These are phyloP conservation scores for Rana temporaria DNA, from an alignment of 2,113 vertebrate genomes.

Conservation along the genomic window DNA sequence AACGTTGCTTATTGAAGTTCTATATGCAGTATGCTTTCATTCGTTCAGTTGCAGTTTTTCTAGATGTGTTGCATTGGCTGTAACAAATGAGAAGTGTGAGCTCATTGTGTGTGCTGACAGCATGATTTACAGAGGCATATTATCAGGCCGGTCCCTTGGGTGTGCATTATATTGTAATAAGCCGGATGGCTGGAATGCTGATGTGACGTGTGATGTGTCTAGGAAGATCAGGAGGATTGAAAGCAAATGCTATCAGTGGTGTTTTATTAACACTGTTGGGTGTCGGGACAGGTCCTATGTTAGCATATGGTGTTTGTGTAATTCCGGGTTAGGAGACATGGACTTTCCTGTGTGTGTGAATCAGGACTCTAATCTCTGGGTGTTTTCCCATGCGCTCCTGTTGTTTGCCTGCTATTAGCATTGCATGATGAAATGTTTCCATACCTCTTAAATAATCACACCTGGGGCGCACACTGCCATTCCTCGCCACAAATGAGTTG, in stretches of 20 bases:
- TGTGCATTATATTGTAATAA: slow-evolving; percentile 13
- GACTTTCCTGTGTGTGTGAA: slow-evolving; percentile 15
- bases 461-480: slow-evolving; percentile 36
- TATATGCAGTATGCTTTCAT: background rate
- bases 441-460: slow-evolving; percentile 32
- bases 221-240: background rate
- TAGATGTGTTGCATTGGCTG: background rate
- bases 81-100: background rate
- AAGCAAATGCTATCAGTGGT: slow-evolving; percentile 4
- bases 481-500: background rate
- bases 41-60: background rate
- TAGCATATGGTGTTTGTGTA: background rate
- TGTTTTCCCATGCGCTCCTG: slow-evolving; percentile 17
- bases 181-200: background rate
- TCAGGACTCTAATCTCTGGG: slow-evolving; percentile 39
- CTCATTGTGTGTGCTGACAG: slow-evolving; percentile 23
- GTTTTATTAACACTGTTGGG: background rate
- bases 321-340: slow-evolving; percentile 15
- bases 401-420: background rate
- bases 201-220: background rate
- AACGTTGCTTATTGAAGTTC: too few relatives aligned
- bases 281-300: background rate
- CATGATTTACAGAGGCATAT: slow-evolving; percentile 6
- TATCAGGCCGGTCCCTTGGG: slow-evolving; percentile 7
- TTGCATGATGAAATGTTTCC: slow-evolving; percentile 48